Conservation (phyloP, 2,797 vertebrate species). For the Thripadectes ignobilis region DNA sequence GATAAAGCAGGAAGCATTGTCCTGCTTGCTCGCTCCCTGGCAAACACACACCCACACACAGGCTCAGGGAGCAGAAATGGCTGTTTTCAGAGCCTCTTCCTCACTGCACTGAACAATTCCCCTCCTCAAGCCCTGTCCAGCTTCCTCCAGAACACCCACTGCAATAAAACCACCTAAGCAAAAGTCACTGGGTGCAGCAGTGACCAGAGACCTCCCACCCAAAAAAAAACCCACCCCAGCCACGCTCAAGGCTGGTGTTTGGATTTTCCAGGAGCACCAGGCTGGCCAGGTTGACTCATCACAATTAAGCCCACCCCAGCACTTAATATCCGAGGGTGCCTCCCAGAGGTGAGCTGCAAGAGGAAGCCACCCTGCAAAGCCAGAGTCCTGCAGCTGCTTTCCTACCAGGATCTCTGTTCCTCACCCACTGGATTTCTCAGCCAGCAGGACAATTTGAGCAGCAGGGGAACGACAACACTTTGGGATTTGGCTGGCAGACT, state of each 20-base stretch:
- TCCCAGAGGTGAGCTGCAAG: constrained; percentile 42
- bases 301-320: background rate
- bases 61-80: background rate
- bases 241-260: no score
- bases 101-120: background rate
- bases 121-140: background rate
- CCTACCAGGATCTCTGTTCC: background rate
- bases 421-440: background rate
- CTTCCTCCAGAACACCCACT: background rate
- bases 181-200: background rate
- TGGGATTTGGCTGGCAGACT: background rate
- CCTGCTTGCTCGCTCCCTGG: background rate
- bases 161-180: background rate
- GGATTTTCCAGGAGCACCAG: background rate
- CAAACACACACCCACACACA: constrained; percentile 58
- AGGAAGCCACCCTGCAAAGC: background rate
- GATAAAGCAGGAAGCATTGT: constrained; percentile 30
- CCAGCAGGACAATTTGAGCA: background rate
- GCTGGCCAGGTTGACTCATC: background rate
- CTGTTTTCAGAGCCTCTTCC: background rate
- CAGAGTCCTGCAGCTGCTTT: background rate
- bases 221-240: background rate
- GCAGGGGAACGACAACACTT: rapidly evolving
- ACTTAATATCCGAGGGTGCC: constrained; percentile 36
- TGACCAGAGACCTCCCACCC: background rate